phyloP scores from a whole-genome alignment of 2,113 vertebrate genomes.

The Callaeas wilsoni region DNA sequence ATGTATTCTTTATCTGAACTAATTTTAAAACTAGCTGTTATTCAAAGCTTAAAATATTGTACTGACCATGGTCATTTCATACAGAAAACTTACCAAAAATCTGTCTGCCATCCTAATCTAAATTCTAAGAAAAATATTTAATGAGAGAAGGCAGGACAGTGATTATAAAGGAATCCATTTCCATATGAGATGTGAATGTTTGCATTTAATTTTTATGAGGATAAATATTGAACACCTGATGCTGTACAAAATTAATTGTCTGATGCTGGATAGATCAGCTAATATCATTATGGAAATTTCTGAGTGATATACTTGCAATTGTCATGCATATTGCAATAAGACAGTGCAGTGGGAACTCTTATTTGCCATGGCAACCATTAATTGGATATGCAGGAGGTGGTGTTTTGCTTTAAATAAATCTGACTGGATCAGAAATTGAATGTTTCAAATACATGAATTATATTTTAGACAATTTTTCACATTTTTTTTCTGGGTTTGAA shows the following conservation, averaged over 20 bases:
- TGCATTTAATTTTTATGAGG: conserved; percentile 27
- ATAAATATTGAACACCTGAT: conserved; percentile 22
- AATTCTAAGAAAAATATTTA: neutral
- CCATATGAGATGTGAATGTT: neutral
- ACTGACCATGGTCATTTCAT: neutral
- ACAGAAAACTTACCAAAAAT: neutral
- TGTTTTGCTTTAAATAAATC: conserved; percentile 49
- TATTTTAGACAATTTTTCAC: neutral
- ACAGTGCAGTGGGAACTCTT: neutral
- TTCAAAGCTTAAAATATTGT: neutral
- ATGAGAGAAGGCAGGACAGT: neutral
- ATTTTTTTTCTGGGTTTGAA: neutral
- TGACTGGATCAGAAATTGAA: conserved; percentile 19
- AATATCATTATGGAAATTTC: conserved; percentile 45
- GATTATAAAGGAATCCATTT: neutral
- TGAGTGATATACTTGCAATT: conserved; percentile 24
- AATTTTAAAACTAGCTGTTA: neutral
- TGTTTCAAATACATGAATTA: neutral
- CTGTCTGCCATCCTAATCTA: neutral
- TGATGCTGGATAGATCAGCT: neutral
- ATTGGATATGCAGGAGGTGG: conserved; percentile 24
- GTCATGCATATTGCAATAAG: conserved; percentile 15
- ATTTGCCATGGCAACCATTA: conserved; percentile 60
- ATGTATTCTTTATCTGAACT: neutral
- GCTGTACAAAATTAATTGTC: conserved; percentile 26